Evolutionary conservation across 2,113 vertebrate species (phyloP).

Genomic region (Urocynchramus pylzowi): DNA sequence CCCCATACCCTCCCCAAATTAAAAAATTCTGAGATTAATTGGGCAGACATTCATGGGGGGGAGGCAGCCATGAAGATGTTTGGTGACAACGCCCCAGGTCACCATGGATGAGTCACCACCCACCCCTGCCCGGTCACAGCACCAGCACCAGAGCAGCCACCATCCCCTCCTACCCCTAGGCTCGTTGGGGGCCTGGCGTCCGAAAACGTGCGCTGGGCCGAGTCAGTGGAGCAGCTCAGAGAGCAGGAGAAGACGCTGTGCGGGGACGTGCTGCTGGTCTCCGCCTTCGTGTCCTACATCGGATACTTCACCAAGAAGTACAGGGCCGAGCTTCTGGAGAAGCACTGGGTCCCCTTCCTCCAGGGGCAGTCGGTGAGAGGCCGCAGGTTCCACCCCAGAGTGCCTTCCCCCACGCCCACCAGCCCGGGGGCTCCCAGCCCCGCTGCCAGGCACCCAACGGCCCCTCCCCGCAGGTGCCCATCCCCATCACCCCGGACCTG

Average conservation of each 20-base stretch:
- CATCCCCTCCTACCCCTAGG: background rate
- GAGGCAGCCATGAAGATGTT: background rate
- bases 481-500: constrained; percentile 70
- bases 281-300: constrained; percentile 75
- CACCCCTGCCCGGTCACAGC: background rate
- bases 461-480: constrained; percentile 62
- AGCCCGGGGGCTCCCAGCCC: fast-evolving
- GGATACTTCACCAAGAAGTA: constrained; percentile 83
- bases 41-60: background rate
- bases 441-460: fast-evolving
- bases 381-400: fast-evolving
- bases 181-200: constrained; percentile 72
- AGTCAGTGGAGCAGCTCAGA: constrained; percentile 58
- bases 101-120: fast-evolving
- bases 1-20: background rate
- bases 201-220: constrained; percentile 75
- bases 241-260: constrained; percentile 67
- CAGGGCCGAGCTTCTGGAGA: constrained; percentile 70
- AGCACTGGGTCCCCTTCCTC: constrained; percentile 74
- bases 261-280: constrained; percentile 71
- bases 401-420: fast-evolving
- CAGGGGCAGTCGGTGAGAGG: constrained; percentile 12
- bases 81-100: background rate
- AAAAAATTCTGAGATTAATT: fast-evolving
- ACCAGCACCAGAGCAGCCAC: background rate